Base-by-base conservation (phyloP, 2,113 vertebrate genomes). In the Passer domesticus region DNA sequence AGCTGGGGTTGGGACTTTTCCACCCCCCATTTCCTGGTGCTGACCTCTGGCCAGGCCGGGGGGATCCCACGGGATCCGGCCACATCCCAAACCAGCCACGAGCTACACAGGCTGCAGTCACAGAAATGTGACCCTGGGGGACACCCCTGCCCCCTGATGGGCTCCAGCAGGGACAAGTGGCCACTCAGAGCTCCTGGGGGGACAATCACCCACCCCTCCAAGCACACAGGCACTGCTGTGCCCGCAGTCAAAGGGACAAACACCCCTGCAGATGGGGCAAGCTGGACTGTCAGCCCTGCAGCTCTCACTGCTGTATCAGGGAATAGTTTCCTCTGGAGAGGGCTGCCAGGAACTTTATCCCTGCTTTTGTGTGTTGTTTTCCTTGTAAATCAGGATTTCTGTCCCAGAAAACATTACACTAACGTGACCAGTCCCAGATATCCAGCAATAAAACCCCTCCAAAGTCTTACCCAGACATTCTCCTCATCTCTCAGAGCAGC, bases 271-370 rank as follows among this genome's bases (percentile, higher is more conserved):
- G 35, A 75, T 0, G 7, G 56, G 56, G 53, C 43, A 18, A 56
- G 55, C 33, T 52, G 60, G 49, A 60, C 70, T 84, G 84, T 30
- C 86, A 84, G 49, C 62, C 27, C 0, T 5, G 21, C 33, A 68
- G 56, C 49, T 82, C 41, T 28, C 56, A 2, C 49, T 84, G 50
- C 31, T 82, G 16, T 7, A 9, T 4, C 3, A 3, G 50, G 68
- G 72, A 68, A 89, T 11, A 18, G 64, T 44, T 94, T 92, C 80
- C 87, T 83, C 79, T 52, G 56, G 56, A 89, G n/a, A 92, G 41
- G 62, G 49, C 69, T 89, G 89, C 95, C 95, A 97, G 80, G 53
- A 92, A 41, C 18, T 83, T 94, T 53, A 92, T 79, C 77, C 91
- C 83, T 89, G 82, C 62, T 87, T 95, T 92, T 59, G 85, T 77